Conservation (phyloP, 2,797 vertebrate genomes). For the Nyctibius grandis region DNA sequence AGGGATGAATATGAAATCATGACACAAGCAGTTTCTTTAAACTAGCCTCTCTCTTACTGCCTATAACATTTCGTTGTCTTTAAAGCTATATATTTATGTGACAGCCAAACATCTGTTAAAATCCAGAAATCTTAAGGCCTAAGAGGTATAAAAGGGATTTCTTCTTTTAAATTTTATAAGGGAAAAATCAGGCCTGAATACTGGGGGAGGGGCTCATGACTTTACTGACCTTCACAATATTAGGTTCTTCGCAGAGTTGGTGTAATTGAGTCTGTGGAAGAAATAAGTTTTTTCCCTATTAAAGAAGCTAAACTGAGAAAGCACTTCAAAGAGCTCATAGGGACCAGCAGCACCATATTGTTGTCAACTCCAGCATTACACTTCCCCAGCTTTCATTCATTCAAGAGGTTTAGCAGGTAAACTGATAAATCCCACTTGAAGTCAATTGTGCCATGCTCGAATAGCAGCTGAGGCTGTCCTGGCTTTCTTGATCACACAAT, state of each 20-base stretch:
- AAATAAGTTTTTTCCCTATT: neutral
- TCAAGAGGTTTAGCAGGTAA: neutral
- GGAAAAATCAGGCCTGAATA: neutral
- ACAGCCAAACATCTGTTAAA: slow-evolving; percentile 24
- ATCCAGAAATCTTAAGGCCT: neutral
- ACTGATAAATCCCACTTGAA: slow-evolving; percentile 19
- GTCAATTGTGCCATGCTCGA: neutral
- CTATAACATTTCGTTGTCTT: neutral
- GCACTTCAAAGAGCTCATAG: neutral
- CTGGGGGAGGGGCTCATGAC: neutral
- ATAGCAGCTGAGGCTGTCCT: neutral
- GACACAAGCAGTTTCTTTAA: slow-evolving; percentile 19
- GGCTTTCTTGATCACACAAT: neutral
- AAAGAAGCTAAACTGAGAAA: neutral
- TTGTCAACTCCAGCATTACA: neutral
- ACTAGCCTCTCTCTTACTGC: neutral
- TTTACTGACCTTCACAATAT: neutral
- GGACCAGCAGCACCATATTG: neutral
- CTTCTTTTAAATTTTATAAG: neutral
- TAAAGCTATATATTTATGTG: slow-evolving; percentile 14
- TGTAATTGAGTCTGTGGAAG: neutral
- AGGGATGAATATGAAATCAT: neutral
- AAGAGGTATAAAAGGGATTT: neutral
- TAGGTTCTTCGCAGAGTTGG: neutral
- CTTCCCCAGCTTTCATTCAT: neutral